Evolutionary conservation across 2,113 vertebrate species (phyloP), one percentile per base, ranked within the genome.

Genomic region (Erythrolamprus reginae): DNA sequence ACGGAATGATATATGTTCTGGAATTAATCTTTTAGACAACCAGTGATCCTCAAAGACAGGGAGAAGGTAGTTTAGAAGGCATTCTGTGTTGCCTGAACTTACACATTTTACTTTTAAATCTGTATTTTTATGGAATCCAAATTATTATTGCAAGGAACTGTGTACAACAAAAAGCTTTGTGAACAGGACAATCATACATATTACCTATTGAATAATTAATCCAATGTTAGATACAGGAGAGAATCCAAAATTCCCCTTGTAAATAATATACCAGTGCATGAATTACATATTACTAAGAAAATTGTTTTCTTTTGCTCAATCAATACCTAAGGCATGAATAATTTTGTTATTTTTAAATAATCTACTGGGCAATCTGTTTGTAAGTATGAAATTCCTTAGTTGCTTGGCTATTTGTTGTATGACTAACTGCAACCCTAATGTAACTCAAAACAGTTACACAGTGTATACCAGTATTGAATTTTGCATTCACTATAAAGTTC

Each of bases 311-410:
- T 92, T 92, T 52, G 93, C 15, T 42, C 50, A 92, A 42, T 88
- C 47, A 93, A 93, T 82, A 53, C 92, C 92, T 91, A 61, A 92
- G 91, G 91, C 92, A 92, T 92, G 93, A 82, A 0, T 93, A 93
- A 92, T 92, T 92, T 94, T 88, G 90, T 6, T 84, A 38, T 33
- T 38, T 92, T 88, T 88, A 94, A 95, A 92, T 94, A 52, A 84
- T 86, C 92, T 53, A 42, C 50, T 87, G 82, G 53, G 88, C 93
- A 93, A 93, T 83, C 61, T 84, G 52, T 82, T 61, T 89, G 52
- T 47, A 53, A 90, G 86, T 70, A 87, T 92, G 92, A 89, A 92
- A 90, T 89, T 90, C 8, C 56, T 83, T 65, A 87, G 26, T 45
- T 51, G 91, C 92, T 87, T 92, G 92, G 24, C 10, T 56, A 52